A percentile compares a stretch with the other conserved stretches of the same genome.
phyloP scores from a whole-genome alignment of 2,888 invertebrate genomes.

The Acholoe squamosa region DNA sequence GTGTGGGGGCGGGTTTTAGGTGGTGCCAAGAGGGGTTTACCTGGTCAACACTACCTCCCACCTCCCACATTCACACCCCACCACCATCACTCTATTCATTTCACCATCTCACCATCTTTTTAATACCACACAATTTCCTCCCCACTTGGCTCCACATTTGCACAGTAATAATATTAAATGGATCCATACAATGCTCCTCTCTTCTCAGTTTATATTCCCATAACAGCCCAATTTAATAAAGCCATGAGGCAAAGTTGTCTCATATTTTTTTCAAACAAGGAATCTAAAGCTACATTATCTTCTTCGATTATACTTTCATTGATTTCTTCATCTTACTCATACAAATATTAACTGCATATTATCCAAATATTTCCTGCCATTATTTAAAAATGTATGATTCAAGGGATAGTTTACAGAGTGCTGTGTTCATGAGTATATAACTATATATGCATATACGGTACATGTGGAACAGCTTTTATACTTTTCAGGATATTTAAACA shows the following conservation, averaged over 20 bases:
- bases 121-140: constrained; percentile 20
- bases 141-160: not conserved
- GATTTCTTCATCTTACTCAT: no score
- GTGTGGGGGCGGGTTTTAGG: constrained; percentile 42
- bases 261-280: not conserved
- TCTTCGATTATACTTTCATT: not conserved
- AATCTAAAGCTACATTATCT: not conserved
- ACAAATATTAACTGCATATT: no score
- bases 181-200: not conserved
- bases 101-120: constrained; percentile 25
- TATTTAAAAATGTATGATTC: no score
- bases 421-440: no score
- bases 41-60: constrained; percentile 22
- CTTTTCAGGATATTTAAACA: no score
- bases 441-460: no score
- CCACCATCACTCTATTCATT: not conserved
- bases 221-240: not conserved
- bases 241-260: not conserved
- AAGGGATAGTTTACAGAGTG: no score
- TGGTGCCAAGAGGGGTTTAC: constrained; percentile 5
- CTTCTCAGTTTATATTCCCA: not conserved
- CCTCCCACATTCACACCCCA: constrained; percentile 26
- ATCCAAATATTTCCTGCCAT: no score
- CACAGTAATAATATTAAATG: not conserved
- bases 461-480: no score